phyloP scores from a whole-genome alignment of 2,113 vertebrate genomes.

The Aspiorhynchus laticeps region DNA sequence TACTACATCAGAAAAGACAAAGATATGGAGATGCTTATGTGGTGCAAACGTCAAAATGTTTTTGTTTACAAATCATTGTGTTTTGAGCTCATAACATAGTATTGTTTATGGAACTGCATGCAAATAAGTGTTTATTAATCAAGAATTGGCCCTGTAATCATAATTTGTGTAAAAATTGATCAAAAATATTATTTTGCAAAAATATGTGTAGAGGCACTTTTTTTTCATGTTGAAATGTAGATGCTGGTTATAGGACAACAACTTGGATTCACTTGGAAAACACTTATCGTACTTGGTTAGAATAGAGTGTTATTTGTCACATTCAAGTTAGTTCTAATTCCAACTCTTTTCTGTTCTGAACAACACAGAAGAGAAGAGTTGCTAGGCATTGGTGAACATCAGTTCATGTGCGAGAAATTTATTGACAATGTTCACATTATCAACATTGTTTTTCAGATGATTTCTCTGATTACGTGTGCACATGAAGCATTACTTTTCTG shows the following conservation, averaged over 20 bases:
- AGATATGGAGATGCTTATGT: neutral
- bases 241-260: neutral
- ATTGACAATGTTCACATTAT: neutral
- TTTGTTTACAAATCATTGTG: neutral
- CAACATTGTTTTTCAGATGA: conserved; percentile 4
- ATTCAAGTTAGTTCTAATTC: neutral
- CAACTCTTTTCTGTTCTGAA: neutral
- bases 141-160: neutral
- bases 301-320: neutral
- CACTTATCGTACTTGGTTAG: neutral
- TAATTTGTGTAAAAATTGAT: neutral
- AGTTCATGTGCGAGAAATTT: neutral
- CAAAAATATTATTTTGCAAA: neutral
- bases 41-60: neutral
- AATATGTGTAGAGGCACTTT: neutral
- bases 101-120: neutral
- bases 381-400: neutral
- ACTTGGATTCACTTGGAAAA: neutral
- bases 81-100: neutral
- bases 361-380: neutral
- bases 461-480: conserved; percentile 29
- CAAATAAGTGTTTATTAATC: neutral
- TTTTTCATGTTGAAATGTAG: neutral
- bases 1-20: neutral
- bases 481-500: conserved; percentile 47